These are phyloP conservation scores for Phataginus tricuspis DNA, from an alignment of 2,797 vertebrate species.

Conservation along the genomic window DNA sequence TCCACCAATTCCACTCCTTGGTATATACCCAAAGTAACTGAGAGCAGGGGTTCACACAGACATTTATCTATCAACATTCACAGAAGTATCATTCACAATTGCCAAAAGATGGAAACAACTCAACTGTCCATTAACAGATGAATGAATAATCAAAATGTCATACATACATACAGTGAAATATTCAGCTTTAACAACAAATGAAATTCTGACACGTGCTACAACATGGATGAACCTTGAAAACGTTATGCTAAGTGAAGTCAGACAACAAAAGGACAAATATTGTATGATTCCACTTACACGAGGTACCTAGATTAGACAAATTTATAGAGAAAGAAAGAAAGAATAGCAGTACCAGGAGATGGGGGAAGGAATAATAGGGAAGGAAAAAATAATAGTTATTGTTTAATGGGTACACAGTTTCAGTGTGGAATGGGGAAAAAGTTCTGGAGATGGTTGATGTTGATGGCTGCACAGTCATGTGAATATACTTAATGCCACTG, in stretches of 20 bases:
- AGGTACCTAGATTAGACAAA: background rate
- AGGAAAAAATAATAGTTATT: too few relatives aligned
- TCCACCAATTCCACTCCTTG: background rate
- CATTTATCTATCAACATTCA: background rate
- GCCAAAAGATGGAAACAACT: background rate
- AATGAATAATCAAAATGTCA: background rate
- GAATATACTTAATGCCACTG: background rate
- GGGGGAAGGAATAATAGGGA: background rate
- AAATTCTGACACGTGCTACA: background rate
- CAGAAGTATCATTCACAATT: background rate
- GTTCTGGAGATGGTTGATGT: background rate
- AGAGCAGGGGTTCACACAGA: background rate
- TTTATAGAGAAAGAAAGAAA: background rate
- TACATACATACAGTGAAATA: background rate
- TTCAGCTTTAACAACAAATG: slow-evolving; percentile 8
- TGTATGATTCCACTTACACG: background rate
- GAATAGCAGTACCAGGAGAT: background rate
- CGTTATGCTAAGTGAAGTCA: background rate
- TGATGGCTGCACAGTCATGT: background rate
- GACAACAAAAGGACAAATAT: background rate
- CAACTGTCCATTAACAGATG: background rate
- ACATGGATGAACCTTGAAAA: background rate
- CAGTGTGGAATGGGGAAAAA: background rate
- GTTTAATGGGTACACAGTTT: background rate
- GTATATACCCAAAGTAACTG: background rate